Conservation (phyloP, 37 sponge, comb jelly and placozoan species). For the Agelas oroides region DNA sequence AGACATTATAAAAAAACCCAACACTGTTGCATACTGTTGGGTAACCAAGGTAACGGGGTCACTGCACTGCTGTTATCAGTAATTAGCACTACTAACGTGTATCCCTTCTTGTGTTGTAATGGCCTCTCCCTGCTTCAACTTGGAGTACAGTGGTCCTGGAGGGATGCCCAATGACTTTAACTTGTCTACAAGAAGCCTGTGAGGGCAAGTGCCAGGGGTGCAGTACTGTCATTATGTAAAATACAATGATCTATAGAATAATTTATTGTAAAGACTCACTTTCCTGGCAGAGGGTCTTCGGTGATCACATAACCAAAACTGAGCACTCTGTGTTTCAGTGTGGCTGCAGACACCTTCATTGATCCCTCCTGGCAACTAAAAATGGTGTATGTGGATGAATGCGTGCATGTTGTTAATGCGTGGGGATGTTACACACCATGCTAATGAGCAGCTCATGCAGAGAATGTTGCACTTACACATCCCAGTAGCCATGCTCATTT, state of each 20-base stretch:
- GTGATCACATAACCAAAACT: conserved; percentile 87
- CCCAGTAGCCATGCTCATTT: conserved; percentile 48
- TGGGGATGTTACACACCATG: too few relatives aligned
- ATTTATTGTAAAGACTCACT: too few relatives aligned
- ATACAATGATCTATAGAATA: too few relatives aligned
- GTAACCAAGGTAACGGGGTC: too few relatives aligned
- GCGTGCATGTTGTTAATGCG: too few relatives aligned
- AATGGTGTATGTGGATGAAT: background rate
- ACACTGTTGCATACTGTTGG: too few relatives aligned
- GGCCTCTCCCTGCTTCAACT: conserved; percentile 78
- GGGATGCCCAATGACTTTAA: conserved; percentile 76
- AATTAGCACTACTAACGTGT: conserved; percentile 5
- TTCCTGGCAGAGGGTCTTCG: conserved; percentile 83
- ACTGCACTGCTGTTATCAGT: too few relatives aligned
- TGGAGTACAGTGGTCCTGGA: conserved; percentile 88
- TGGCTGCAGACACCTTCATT: conserved; percentile 71
- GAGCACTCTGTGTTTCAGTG: conserved; percentile 80
- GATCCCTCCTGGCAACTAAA: conserved; percentile 62
- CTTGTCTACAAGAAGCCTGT: conserved; percentile 73
- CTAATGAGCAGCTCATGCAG: too few relatives aligned
- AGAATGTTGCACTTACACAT: conserved; percentile 71
- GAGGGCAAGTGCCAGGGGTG: too few relatives aligned
- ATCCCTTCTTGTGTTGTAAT: conserved; percentile 70
- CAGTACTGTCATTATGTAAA: too few relatives aligned
- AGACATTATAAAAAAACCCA: too few relatives aligned